Conservation (phyloP, 2,888 invertebrate genomes). For the Eueremaeus valkanovi region DNA sequence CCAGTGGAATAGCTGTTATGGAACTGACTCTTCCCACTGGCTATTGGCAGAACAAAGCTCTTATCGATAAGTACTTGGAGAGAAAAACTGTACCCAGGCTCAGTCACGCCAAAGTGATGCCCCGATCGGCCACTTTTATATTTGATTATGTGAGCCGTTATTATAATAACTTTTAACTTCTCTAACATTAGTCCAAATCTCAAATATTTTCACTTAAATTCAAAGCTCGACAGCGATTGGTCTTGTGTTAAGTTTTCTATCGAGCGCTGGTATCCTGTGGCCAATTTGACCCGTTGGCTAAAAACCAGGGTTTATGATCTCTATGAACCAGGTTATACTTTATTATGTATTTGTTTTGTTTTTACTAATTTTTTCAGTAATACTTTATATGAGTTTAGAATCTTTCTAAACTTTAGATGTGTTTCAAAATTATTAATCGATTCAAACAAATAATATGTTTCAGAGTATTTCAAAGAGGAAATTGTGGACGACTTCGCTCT, state of each 20-base stretch:
- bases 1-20: constrained; percentile 54
- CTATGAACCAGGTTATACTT: constrained; percentile 82
- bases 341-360: not conserved
- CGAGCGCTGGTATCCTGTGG: constrained; percentile 92
- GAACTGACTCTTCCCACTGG: constrained; percentile 56
- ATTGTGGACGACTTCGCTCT: constrained; percentile 84
- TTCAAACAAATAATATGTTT: constrained; percentile 48
- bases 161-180: too few relatives aligned
- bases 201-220: not conserved
- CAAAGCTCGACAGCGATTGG: constrained; percentile 70
- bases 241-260: constrained; percentile 86
- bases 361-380: not conserved
- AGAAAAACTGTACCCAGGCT: constrained; percentile 51
- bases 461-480: constrained; percentile 85
- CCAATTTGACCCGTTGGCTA: constrained; percentile 90
- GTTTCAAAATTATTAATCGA: not conserved
- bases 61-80: constrained; percentile 53
- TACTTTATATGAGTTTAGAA: not conserved
- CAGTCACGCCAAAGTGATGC: constrained; percentile 49
- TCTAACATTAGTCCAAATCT: not conserved
- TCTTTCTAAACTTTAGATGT: not conserved
- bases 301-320: constrained; percentile 89
- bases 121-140: constrained; percentile 46
- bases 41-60: constrained; percentile 56
- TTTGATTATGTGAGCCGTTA: constrained; percentile 45